Percentiles rank a stretch among this genome's conserved stretches.
These are phyloP conservation scores for Asbolus verrucosus DNA, from an alignment of 1,140 invertebrate genomes.

Conservation along the genomic window DNA sequence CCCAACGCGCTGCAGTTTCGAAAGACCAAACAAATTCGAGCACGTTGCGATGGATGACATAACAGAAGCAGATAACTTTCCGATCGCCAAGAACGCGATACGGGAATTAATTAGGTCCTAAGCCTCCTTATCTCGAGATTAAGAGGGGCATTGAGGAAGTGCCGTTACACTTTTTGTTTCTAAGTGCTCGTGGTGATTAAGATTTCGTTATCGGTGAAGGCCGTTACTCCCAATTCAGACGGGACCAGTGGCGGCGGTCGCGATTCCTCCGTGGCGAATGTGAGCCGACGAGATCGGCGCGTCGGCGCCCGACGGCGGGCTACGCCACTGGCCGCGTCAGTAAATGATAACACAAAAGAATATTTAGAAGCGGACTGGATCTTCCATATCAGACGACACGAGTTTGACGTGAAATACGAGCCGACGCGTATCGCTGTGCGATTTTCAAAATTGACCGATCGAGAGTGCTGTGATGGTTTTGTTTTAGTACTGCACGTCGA, in stretches of 20 bases:
- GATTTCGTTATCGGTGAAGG: conserved; percentile 21
- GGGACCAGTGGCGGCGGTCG: background rate
- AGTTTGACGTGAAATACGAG: background rate
- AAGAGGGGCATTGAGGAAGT: no score
- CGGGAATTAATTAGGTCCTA: conserved; percentile 1
- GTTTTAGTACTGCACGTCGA: background rate
- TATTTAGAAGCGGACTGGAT: conserved; percentile 24
- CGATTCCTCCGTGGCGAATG: background rate
- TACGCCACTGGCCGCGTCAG: conserved; percentile 9
- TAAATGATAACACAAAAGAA: conserved; percentile 37
- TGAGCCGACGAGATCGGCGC: background rate
- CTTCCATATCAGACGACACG: conserved; percentile 21
- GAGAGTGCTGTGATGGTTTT: no score
- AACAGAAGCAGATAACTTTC: no score
- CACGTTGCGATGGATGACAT: no score
- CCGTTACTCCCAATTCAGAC: background rate
- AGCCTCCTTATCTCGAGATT: conserved; percentile 9
- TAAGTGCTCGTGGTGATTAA: conserved; percentile 11
- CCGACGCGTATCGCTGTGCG: background rate
- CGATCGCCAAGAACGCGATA: background rate
- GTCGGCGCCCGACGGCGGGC: background rate
- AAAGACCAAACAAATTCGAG: no score
- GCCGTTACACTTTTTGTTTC: background rate
- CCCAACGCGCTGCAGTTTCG: no score
- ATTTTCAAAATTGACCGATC: no score